These are phyloP conservation scores for Pogonomyrmex californicus DNA, from an alignment of 1,140 invertebrate genomes.

Conservation along the genomic window DNA sequence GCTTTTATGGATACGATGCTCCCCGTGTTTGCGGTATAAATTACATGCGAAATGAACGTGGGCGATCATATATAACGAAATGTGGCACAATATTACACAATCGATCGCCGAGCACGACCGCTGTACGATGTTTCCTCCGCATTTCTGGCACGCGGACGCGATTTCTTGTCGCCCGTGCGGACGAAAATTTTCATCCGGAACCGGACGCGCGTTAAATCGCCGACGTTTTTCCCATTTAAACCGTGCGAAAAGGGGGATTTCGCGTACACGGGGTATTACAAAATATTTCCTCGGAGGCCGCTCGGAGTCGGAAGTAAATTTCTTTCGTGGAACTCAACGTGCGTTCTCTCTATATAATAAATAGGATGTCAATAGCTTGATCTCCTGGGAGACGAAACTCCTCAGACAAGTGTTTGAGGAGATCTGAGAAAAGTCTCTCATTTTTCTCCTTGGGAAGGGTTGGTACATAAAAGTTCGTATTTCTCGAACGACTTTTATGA, in stretches of 20 bases:
- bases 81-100: conserved; percentile 43
- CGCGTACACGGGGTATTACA: neutral
- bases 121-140: neutral
- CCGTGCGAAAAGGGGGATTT: neutral
- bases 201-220: neutral
- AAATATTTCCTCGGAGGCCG: neutral
- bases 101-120: conserved; percentile 12
- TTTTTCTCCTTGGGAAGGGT: neutral
- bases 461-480: neutral
- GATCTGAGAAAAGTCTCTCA: neutral
- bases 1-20: neutral
- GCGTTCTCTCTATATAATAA: neutral
- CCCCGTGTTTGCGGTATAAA: conserved; percentile 16
- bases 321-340: neutral
- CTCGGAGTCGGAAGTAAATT: neutral
- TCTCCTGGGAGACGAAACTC: neutral
- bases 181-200: neutral
- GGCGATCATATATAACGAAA: conserved; percentile 4
- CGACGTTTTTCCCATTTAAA: neutral
- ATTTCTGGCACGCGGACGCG: neutral
- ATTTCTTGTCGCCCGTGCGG: neutral
- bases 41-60: conserved; percentile 23
- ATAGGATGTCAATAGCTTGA: neutral
- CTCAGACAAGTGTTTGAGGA: neutral
- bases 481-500: neutral